These are phyloP conservation scores for Hoplodrina ambigua DNA, from an alignment of 2,888 invertebrate species.

Conservation along the genomic window DNA sequence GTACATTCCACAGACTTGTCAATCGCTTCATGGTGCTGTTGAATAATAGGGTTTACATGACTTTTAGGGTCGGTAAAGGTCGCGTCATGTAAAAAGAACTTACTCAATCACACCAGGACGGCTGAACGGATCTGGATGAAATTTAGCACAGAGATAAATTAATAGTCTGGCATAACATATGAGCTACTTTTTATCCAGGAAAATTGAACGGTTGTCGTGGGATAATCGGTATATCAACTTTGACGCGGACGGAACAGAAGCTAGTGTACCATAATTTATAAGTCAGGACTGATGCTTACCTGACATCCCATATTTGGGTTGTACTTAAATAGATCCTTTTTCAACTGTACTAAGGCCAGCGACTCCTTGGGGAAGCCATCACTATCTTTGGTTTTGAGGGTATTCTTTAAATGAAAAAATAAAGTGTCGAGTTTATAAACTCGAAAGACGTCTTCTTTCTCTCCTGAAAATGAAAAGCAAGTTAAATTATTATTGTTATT, in stretches of 20 bases:
- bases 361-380: conserved; percentile 82
- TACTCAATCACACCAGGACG: no score
- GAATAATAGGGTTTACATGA: background rate
- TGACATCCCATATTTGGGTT: conserved; percentile 77
- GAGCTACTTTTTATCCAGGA: no score
- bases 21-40: conserved; percentile 75
- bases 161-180: no score
- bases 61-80: no score
- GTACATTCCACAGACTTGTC: conserved; percentile 77
- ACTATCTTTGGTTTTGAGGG: conserved; percentile 62
- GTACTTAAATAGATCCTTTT: conserved; percentile 80
- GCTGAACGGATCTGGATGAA: no score
- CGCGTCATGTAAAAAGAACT: no score
- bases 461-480: conserved; percentile 68
- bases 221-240: no score
- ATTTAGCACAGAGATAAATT: no score
- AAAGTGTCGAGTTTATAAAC: conserved; percentile 80
- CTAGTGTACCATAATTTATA: no score
- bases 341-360: conserved; percentile 75
- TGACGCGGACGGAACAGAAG: no score
- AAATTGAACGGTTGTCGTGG: no score
- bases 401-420: conserved; percentile 78
- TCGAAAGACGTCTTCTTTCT: conserved; percentile 78
- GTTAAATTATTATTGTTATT: background rate
- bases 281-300: conserved; percentile 62